Evolutionary conservation across 1,140 invertebrate species (phyloP).

Genomic region (Micrasema longulum): DNA sequence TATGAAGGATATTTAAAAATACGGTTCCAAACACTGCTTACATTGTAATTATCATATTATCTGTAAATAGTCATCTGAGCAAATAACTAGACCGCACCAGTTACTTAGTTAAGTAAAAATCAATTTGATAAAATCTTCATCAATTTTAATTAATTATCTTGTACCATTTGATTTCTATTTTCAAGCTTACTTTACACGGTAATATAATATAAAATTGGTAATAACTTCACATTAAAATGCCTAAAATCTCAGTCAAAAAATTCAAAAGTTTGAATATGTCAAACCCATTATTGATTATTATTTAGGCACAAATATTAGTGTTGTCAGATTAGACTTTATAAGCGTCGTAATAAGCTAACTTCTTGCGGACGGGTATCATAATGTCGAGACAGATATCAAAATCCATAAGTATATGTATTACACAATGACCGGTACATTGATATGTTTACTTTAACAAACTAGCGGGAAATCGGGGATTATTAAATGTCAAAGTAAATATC

Average conservation of each 20-base stretch:
- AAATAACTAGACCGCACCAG: not conserved
- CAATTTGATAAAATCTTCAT: not conserved
- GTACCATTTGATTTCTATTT: slow-evolving; percentile 13
- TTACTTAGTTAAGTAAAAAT: not conserved
- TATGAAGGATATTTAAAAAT: slow-evolving; percentile 29
- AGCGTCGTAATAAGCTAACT: slow-evolving; percentile 39
- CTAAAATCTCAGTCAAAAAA: slow-evolving; percentile 52
- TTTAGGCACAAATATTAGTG: slow-evolving; percentile 53
- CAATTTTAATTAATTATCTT: not conserved
- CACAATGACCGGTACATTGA: slow-evolving; percentile 34
- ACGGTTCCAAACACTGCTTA: slow-evolving; percentile 22
- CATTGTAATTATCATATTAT: slow-evolving; percentile 6
- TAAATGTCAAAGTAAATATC: slow-evolving; percentile 2
- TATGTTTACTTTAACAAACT: slow-evolving; percentile 27
- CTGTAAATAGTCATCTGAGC: slow-evolving; percentile 10
- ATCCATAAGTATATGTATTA: slow-evolving; percentile 37
- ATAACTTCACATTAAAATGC: slow-evolving; percentile 46
- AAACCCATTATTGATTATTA: slow-evolving; percentile 52
- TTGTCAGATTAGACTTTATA: slow-evolving; percentile 39
- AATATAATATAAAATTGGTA: no score
- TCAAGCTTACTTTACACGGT: no score
- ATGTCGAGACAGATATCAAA: slow-evolving; percentile 40
- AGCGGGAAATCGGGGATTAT: not conserved
- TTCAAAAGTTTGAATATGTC: slow-evolving; percentile 49
- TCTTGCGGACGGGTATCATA: slow-evolving; percentile 47